phyloP scores from a whole-genome alignment of 2,113 vertebrate genomes.

The Beaufortia kweichowensis region DNA sequence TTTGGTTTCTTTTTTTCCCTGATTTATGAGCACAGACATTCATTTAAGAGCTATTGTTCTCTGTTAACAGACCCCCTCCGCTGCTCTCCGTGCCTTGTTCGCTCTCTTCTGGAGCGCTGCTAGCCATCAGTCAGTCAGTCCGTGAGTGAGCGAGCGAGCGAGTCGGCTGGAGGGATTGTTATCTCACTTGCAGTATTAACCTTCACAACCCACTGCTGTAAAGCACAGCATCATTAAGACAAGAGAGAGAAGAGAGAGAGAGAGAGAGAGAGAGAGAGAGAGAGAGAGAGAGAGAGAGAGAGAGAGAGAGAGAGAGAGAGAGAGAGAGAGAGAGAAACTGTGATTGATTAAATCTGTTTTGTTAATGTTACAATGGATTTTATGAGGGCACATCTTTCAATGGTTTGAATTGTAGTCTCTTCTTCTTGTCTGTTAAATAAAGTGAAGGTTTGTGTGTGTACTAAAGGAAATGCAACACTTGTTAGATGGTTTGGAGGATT shows the following conservation, averaged over 20 bases:
- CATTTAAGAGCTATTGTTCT: slow-evolving; percentile 81
- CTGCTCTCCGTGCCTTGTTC: slow-evolving; percentile 40
- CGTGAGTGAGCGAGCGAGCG: too few species aligned
- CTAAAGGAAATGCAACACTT: too few species aligned
- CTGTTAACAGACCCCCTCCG: slow-evolving; percentile 66
- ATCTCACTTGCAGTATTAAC: slow-evolving; percentile 75
- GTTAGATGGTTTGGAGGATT: too few species aligned
- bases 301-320: slow-evolving; percentile 3
- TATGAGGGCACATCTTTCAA: too few species aligned
- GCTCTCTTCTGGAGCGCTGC: slow-evolving; percentile 26
- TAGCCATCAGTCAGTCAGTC: slow-evolving; percentile 72
- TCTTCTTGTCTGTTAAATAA: too few species aligned
- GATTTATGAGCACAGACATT: slow-evolving; percentile 77
- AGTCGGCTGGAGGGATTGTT: slow-evolving; percentile 74
- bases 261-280: slow-evolving; percentile 17
- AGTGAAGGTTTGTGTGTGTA: too few species aligned
- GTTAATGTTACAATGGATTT: slow-evolving; percentile 68
- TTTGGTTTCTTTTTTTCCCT: slow-evolving; percentile 67
- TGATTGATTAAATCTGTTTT: slow-evolving; percentile 75
- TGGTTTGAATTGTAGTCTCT: too few species aligned
- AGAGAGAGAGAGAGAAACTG: slow-evolving; percentile 34
- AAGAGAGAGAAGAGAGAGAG: not conserved
- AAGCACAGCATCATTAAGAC: slow-evolving; percentile 65
- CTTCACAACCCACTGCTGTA: slow-evolving; percentile 66
- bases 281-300: slow-evolving; percentile 10